Conservation (phyloP, 2,797 vertebrate genomes). For the Macropus fuliginosus region DNA sequence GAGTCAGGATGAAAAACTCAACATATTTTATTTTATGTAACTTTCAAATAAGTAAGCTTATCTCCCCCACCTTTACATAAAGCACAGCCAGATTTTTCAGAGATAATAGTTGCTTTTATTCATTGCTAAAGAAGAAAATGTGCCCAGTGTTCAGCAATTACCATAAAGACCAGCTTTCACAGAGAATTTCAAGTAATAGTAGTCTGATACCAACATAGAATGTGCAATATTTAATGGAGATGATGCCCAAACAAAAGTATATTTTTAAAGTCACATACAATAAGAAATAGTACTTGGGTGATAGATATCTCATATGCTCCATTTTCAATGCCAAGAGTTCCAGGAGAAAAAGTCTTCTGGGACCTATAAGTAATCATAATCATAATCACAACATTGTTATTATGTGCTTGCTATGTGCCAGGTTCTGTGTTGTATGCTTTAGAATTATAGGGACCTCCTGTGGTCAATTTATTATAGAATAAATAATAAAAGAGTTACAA, state of each 20-base stretch:
- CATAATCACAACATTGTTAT: neutral
- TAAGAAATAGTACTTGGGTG: neutral
- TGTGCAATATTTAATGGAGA: neutral
- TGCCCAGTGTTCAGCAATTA: neutral
- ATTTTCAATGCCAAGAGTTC: neutral
- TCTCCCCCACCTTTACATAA: neutral
- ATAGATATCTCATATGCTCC: neutral
- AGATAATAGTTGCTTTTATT: neutral
- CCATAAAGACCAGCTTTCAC: neutral
- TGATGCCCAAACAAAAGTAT: neutral
- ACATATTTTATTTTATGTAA: neutral
- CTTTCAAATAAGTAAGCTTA: neutral
- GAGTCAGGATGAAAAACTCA: neutral
- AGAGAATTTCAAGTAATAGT: neutral
- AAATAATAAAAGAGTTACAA: neutral
- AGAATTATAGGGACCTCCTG: neutral
- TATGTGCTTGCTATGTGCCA: no score
- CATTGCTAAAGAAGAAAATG: constrained; percentile 4
- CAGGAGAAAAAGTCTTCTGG: neutral
- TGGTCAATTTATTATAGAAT: neutral
- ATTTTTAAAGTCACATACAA: neutral
- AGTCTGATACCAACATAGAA: neutral
- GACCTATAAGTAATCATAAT: neutral
- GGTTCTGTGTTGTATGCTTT: neutral
- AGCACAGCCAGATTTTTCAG: neutral